Evolutionary conservation across 35 echinoderm and acorn worm genomes (phyloP), one percentile per base, ranked within the genome.

Genomic region (Chiridota heheva): DNA sequence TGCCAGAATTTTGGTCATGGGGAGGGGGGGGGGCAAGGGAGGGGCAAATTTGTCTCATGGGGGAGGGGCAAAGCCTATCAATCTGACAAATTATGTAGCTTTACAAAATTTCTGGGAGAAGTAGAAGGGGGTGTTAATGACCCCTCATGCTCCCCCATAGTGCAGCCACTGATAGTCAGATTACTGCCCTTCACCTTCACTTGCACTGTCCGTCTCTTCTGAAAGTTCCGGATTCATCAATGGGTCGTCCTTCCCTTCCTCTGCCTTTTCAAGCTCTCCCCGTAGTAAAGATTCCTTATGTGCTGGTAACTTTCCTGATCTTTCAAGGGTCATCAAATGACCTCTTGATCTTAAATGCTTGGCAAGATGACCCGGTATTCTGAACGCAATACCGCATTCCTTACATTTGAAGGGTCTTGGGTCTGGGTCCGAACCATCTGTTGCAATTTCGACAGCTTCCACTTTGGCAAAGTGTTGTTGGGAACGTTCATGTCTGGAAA

Each of bases 321-420:
- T 44, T 66, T 98, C 95, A 29, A 98, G 57, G 1, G 95, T 87
- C 83, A 87, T 90, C 40, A 91, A 46, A 63, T 98, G 95, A 44
- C 88, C 85, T 58, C 83, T 82, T 6, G 95, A 98, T 36, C 95
- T 38, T 48, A 98, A 63, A 71, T 98, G 95, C 58, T 98, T 98
- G 2, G 95, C 95, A 67, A 98, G 85, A 59, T 98, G 95, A 34
- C 95, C 95, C 13, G 89, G 95, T 37, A 98, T 98, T 16, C 95
- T 60, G 76, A 98, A 98, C 32, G 95, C 95, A 56, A 98, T 98
- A 44, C 76, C 51, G 71, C 95, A 98, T 36, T 92, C 89, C 44
- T 98, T 98, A 48, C 95, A 98, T 74, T 98, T 98, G 69, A 98
- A 98, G 1, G 95, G 95, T 26, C 95, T 73, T 2, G 95, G 95